These are phyloP conservation scores for Ptilorrhoa leucosticta DNA, from an alignment of 2,113 vertebrate species.

Conservation along the genomic window DNA sequence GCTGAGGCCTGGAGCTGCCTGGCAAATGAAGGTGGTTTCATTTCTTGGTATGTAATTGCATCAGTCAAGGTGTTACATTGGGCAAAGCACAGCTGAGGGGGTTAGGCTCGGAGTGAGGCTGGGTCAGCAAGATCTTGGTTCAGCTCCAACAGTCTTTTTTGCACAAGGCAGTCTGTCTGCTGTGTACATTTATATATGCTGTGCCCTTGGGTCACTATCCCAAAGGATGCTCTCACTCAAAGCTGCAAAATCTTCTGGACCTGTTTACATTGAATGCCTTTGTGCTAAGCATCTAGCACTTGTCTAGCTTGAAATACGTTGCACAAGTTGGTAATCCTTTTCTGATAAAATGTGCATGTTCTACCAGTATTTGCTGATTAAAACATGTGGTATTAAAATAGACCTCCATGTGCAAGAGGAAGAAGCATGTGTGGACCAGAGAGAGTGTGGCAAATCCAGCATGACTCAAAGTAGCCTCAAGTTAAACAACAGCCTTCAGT, in stretches of 20 bases:
- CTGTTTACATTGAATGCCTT: background rate
- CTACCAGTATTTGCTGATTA: background rate
- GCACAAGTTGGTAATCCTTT: background rate
- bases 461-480: background rate
- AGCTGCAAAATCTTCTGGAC: background rate
- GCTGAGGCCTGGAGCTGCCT: background rate
- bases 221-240: background rate
- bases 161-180: background rate
- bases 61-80: background rate
- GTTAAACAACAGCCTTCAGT: background rate
- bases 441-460: background rate
- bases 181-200: background rate
- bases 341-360: background rate
- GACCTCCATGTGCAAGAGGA: background rate
- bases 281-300: background rate
- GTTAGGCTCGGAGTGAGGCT: background rate
- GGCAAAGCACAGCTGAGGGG: background rate
- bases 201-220: background rate
- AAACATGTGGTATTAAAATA: background rate
- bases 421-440: background rate
- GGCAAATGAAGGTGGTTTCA: background rate
- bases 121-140: background rate
- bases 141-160: background rate
- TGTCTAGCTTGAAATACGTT: background rate
- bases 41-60: background rate